These are phyloP conservation scores for Apodemia mormo DNA, from an alignment of 2,888 invertebrate genomes.

Conservation along the genomic window DNA sequence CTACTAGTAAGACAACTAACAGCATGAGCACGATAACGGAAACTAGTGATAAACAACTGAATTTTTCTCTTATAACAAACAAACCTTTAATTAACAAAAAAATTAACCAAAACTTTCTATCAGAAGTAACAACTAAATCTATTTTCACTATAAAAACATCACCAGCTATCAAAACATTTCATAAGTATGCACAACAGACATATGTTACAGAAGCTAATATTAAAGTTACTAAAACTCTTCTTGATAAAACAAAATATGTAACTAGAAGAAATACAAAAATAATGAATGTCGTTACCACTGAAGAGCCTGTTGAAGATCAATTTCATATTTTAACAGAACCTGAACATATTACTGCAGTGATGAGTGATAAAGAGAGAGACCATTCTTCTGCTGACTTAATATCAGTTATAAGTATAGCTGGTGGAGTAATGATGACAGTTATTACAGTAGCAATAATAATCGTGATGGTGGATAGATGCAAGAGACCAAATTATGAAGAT, in stretches of 20 bases:
- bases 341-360: conserved; percentile 78
- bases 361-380: conserved; percentile 69
- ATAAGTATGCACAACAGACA: conserved; percentile 24
- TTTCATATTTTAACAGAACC: conserved; percentile 81
- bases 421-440: conserved; percentile 76
- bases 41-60: conserved; percentile 48
- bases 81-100: conserved; percentile 50
- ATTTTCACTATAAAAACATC: conserved; percentile 31
- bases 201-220: conserved; percentile 28
- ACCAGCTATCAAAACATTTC: conserved; percentile 27
- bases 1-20: conserved; percentile 63
- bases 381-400: conserved; percentile 67
- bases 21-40: conserved; percentile 61
- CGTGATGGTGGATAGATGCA: conserved; percentile 73
- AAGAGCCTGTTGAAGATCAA: conserved; percentile 60
- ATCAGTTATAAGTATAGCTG: conserved; percentile 76
- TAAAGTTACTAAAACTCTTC: conserved; percentile 34
- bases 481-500: conserved; percentile 64
- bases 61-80: conserved; percentile 58
- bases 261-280: conserved; percentile 36
- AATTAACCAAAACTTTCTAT: conserved; percentile 31
- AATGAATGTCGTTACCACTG: conserved; percentile 57
- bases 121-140: conserved; percentile 40
- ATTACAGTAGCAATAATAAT: conserved; percentile 75
- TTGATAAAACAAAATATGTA: conserved; percentile 33